These are phyloP conservation scores for Macropus fuliginosus DNA, from an alignment of 2,797 vertebrate genomes.

Conservation along the genomic window DNA sequence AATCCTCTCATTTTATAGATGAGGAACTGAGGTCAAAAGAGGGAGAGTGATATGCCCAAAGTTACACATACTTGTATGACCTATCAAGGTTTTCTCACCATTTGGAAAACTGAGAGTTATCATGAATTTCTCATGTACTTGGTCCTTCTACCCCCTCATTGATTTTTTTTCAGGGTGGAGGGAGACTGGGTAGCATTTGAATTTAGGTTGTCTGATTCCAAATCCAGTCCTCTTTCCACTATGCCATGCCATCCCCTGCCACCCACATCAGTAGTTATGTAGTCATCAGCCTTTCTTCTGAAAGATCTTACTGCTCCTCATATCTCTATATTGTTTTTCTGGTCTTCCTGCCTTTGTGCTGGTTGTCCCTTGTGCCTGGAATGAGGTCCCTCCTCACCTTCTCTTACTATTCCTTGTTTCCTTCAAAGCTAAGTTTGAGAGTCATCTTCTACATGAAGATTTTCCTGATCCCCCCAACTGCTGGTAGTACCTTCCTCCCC, in stretches of 20 bases:
- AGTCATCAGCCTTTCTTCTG: background rate
- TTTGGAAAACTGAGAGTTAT: background rate
- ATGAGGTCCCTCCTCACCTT: background rate
- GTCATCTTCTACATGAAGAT: background rate
- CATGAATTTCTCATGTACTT: background rate
- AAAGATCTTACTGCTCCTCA: background rate
- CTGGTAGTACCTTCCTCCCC: background rate
- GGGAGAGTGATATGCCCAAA: background rate
- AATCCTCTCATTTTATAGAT: background rate
- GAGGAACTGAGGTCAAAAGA: background rate
- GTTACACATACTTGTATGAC: background rate
- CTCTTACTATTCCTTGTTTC: background rate
- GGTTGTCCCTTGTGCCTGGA: background rate
- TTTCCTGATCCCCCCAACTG: background rate
- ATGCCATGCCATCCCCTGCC: too few relatives aligned
- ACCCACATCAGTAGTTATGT: too few relatives aligned
- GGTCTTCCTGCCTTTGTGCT: background rate
- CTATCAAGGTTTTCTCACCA: background rate
- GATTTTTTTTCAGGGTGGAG: background rate
- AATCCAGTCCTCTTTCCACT: too few relatives aligned
- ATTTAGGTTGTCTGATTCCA: too few relatives aligned
- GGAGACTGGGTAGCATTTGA: background rate
- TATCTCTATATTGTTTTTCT: background rate
- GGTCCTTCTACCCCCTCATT: background rate
- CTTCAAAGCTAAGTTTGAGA: background rate